phyloP scores from a whole-genome alignment of 2,113 vertebrate species.

The Columba janthina region DNA sequence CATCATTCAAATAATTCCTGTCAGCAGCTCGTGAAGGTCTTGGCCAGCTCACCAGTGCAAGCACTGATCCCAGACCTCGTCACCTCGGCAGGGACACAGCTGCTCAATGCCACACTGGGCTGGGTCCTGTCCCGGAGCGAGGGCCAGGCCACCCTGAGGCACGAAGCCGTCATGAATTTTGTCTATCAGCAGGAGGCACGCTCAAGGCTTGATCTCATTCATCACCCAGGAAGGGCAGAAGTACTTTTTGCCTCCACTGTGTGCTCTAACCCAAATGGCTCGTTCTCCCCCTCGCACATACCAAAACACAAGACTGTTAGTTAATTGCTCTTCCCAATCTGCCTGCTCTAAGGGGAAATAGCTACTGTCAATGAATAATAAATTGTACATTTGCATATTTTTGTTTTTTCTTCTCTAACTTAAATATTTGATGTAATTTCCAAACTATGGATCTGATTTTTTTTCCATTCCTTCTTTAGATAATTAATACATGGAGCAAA shows the following conservation, averaged over 20 bases:
- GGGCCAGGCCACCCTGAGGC: not conserved
- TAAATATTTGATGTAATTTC: not conserved
- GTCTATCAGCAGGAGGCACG: not conserved
- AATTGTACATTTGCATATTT: not conserved
- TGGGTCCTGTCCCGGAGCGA: fast-evolving
- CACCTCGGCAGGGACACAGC: not conserved
- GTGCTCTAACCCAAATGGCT: not conserved
- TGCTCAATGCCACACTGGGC: not conserved
- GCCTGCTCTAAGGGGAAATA: not conserved
- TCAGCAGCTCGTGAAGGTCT: conserved; percentile 20
- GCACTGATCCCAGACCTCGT: not conserved
- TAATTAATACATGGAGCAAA: not conserved
- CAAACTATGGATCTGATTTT: not conserved
- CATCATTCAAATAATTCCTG: not conserved
- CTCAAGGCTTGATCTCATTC: not conserved
- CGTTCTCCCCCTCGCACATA: not conserved
- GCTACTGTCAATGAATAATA: not conserved
- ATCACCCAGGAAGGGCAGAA: not conserved
- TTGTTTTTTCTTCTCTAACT: not conserved
- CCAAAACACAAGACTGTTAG: not conserved
- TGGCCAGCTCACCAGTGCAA: not conserved
- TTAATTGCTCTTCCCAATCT: not conserved
- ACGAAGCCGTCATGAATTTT: not conserved
- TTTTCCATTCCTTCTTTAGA: not conserved
- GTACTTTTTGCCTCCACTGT: not conserved